These are phyloP conservation scores for Alexandromys oeconomus DNA, from an alignment of 2,797 vertebrate species.

Conservation along the genomic window DNA sequence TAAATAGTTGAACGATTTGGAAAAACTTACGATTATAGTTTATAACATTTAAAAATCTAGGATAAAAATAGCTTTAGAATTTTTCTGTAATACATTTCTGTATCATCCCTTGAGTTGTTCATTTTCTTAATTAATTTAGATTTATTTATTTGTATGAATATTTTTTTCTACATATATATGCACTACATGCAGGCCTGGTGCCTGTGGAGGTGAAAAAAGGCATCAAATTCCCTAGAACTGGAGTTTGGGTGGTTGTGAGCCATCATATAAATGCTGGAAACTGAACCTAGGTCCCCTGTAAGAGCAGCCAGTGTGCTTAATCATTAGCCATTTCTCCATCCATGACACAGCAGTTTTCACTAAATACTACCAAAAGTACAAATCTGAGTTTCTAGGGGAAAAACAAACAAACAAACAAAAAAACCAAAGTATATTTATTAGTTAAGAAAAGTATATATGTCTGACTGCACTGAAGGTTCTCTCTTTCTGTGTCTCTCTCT, in stretches of 20 bases:
- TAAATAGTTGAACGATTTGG: constrained; percentile 19
- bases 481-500: too few species aligned
- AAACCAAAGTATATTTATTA: neutral
- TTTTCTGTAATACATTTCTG: constrained; percentile 54
- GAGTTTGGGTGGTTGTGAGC: neutral
- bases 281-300: neutral
- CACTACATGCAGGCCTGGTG: neutral
- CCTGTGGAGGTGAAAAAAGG: neutral
- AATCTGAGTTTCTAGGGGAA: constrained; percentile 34
- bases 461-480: constrained; percentile 4
- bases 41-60: neutral
- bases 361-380: constrained; percentile 47
- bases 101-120: constrained; percentile 43
- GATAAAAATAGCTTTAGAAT: constrained; percentile 53
- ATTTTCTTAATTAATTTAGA: neutral
- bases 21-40: constrained; percentile 45
- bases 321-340: neutral
- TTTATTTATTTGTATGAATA: neutral
- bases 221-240: neutral
- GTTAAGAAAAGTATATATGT: constrained; percentile 36
- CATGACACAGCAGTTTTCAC: neutral
- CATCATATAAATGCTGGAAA: neutral
- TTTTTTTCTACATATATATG: neutral
- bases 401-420: neutral
- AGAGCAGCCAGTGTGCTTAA: neutral